A percentile compares a stretch with the other conserved stretches of the same genome.
Evolutionary conservation across 1,140 invertebrate species (phyloP).

Genomic region (Lysiphlebus fabarum): DNA sequence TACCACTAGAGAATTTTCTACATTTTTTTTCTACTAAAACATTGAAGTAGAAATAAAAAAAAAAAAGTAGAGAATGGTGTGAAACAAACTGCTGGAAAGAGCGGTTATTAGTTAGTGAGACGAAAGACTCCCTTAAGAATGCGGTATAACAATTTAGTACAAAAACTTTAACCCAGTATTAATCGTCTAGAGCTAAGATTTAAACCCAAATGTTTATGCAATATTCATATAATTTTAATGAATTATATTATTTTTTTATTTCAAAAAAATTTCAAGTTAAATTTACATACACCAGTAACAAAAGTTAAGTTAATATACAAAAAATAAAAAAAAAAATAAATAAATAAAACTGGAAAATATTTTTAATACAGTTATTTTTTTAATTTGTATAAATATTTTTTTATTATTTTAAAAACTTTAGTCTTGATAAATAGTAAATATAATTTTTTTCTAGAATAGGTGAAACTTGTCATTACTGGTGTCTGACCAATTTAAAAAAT

Average conservation of each 20-base stretch:
- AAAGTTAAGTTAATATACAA: not conserved
- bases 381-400: too few species aligned
- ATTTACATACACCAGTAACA: not conserved
- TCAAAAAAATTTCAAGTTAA: not conserved
- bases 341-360: too few species aligned
- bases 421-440: too few species aligned
- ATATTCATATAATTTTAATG: too few species aligned
- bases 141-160: conserved; percentile 7
- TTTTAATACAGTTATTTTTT: too few species aligned
- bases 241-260: too few species aligned
- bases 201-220: not conserved
- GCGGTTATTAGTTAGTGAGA: conserved; percentile 15
- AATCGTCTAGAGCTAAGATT: conserved; percentile 8
- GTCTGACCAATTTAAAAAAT: too few species aligned
- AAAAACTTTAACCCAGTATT: conserved; percentile 6
- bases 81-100: too few species aligned
- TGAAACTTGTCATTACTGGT: too few species aligned
- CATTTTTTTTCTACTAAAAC: not conserved
- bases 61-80: not conserved
- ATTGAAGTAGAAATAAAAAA: not conserved
- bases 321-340: too few species aligned
- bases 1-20: not conserved
- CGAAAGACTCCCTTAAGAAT: conserved; percentile 15
- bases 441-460: too few species aligned
- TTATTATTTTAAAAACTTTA: too few species aligned